Evolutionary conservation across 1,140 invertebrate genomes (phyloP).

Genomic region (Arion vulgaris): DNA sequence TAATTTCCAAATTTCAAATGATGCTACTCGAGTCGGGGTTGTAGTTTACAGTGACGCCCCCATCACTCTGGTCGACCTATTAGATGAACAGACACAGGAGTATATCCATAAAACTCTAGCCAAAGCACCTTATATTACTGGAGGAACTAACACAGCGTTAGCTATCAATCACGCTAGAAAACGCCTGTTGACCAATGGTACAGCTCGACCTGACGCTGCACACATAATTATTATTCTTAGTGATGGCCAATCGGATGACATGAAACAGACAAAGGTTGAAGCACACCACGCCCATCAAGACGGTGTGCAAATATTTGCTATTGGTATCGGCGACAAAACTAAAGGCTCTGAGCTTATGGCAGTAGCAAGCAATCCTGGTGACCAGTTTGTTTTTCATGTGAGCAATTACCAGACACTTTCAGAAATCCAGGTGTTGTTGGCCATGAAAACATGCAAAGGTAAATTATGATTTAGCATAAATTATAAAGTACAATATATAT

Average conservation of each 20-base stretch:
- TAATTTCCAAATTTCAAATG: constrained; percentile 50
- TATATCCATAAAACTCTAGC: constrained; percentile 15
- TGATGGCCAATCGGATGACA: constrained; percentile 55
- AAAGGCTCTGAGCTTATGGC: constrained; percentile 43
- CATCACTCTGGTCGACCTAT: constrained; percentile 45
- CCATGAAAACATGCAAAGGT: constrained; percentile 40
- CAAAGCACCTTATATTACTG: constrained; percentile 34
- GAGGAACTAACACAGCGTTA: constrained; percentile 51
- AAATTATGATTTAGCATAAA: too few relatives aligned
- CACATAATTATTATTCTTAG: constrained; percentile 56
- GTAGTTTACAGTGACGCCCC: constrained; percentile 54
- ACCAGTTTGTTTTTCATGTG: constrained; percentile 48
- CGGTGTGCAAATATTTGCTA: constrained; percentile 54
- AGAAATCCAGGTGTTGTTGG: constrained; percentile 42
- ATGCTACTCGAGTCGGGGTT: constrained; percentile 54
- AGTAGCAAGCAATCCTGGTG: constrained; percentile 46
- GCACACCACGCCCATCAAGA: constrained; percentile 42
- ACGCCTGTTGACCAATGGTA: constrained; percentile 32
- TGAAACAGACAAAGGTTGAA: constrained; percentile 43
- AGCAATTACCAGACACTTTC: constrained; percentile 41
- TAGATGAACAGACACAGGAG: constrained; percentile 7
- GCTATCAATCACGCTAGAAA: constrained; percentile 47
- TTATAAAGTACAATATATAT: too few relatives aligned
- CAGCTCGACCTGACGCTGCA: constrained; percentile 41
- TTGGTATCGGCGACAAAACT: constrained; percentile 53